Conservation (phyloP, 2,797 vertebrate species). For the Gorsachius magnificus region DNA sequence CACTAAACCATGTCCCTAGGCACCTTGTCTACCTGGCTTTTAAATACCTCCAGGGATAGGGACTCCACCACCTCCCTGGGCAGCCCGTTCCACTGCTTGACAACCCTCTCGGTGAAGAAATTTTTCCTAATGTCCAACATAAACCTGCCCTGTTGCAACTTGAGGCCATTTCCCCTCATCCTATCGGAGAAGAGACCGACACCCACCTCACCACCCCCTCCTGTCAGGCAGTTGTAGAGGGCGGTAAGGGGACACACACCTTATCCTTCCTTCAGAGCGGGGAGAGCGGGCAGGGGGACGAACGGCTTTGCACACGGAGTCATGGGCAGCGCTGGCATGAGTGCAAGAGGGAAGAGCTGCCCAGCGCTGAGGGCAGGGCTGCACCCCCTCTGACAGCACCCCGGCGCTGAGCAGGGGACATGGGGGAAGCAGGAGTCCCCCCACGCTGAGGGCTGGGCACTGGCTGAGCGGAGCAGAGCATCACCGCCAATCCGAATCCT, state of each 20-base stretch:
- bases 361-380: accelerated
- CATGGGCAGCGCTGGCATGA: accelerated
- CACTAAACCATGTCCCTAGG: too few species aligned
- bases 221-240: too few species aligned
- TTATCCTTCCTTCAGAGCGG: not conserved
- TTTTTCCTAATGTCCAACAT: too few species aligned
- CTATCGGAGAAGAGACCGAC: too few species aligned
- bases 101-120: too few species aligned
- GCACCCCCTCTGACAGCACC: not conserved
- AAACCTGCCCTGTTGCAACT: too few species aligned
- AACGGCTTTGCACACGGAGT: not conserved
- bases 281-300: accelerated
- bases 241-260: not conserved
- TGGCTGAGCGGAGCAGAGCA: not conserved
- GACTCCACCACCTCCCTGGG: too few species aligned
- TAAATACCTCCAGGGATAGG: too few species aligned
- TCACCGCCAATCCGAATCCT: not conserved
- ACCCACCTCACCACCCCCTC: too few species aligned
- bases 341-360: not conserved
- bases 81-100: too few species aligned
- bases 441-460: not conserved
- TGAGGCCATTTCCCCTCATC: too few species aligned
- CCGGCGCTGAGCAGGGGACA: not conserved
- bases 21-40: too few species aligned
- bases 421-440: accelerated